A percentile compares a stretch with the other conserved stretches of the same genome.
Conservation (phyloP, 2,113 vertebrate genomes). For the Aepyceros melampus region DNA sequence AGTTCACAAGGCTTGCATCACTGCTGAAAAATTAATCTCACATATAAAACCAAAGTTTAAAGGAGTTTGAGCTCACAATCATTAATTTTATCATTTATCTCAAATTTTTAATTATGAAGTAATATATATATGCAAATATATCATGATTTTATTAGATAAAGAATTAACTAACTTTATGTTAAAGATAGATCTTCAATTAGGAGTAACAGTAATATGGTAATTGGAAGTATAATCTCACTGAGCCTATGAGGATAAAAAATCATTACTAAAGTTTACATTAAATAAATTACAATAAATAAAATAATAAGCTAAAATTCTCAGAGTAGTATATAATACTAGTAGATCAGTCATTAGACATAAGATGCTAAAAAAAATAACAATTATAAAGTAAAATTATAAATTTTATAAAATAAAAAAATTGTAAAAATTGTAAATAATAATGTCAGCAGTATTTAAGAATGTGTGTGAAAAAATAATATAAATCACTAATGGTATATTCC, state of each 20-base stretch:
- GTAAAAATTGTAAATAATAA: neutral
- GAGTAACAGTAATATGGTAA: neutral
- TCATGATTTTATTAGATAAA: constrained; percentile 27
- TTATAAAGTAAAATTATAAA: neutral
- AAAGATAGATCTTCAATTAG: constrained; percentile 65
- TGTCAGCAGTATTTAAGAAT: neutral
- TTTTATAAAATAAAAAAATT: neutral
- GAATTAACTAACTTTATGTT: neutral
- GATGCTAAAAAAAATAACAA: neutral
- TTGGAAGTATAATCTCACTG: neutral
- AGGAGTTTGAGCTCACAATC: neutral
- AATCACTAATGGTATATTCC: neutral
- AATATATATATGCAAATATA: neutral
- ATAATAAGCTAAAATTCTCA: constrained; percentile 4
- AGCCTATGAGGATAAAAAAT: constrained; percentile 20
- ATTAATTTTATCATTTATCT: neutral
- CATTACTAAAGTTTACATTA: constrained; percentile 22
- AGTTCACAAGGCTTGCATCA: neutral
- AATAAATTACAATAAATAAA: neutral
- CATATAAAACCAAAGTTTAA: neutral
- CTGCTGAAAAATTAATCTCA: constrained; percentile 1
- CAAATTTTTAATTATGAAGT: constrained; percentile 5
- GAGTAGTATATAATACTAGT: neutral
- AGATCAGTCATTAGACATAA: neutral
- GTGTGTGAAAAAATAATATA: neutral